These are phyloP conservation scores for Neelides sp. DNA, from an alignment of 1,140 invertebrate genomes.

Conservation along the genomic window DNA sequence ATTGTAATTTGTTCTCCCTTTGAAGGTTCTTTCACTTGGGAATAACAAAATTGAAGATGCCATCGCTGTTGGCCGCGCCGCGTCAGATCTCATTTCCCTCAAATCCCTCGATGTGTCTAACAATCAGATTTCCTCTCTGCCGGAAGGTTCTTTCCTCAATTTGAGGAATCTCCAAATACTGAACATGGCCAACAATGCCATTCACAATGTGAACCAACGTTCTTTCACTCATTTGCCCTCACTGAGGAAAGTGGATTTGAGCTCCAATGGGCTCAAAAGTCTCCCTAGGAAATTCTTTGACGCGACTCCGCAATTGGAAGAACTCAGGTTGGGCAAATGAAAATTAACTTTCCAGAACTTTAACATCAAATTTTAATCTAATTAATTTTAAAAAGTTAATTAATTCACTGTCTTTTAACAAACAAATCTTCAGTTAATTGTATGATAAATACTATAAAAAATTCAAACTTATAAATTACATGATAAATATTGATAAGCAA, in stretches of 20 bases:
- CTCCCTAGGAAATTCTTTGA: conserved; percentile 67
- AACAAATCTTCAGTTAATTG: too few relatives aligned
- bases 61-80: conserved; percentile 50
- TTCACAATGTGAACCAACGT: conserved; percentile 58
- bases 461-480: conserved; percentile 54
- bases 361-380: too few relatives aligned
- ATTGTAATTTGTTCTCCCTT: too few relatives aligned
- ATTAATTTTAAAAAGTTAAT: too few relatives aligned
- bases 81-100: conserved; percentile 56
- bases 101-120: conserved; percentile 52
- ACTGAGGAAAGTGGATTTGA: conserved; percentile 58
- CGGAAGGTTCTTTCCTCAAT: conserved; percentile 66
- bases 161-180: conserved; percentile 54
- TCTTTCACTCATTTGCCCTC: conserved; percentile 63
- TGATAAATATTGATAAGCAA: too few relatives aligned
- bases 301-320: conserved; percentile 47
- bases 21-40: conserved; percentile 21
- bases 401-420: too few relatives aligned
- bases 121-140: conserved; percentile 55
- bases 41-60: conserved; percentile 25
- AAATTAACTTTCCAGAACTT: too few relatives aligned
- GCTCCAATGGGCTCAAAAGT: conserved; percentile 59
- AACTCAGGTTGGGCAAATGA: conserved; percentile 66
- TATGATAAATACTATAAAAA: too few relatives aligned
- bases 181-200: conserved; percentile 56